phyloP scores from a whole-genome alignment of 2,888 invertebrate genomes.

The Caradrina clavipalpis region DNA sequence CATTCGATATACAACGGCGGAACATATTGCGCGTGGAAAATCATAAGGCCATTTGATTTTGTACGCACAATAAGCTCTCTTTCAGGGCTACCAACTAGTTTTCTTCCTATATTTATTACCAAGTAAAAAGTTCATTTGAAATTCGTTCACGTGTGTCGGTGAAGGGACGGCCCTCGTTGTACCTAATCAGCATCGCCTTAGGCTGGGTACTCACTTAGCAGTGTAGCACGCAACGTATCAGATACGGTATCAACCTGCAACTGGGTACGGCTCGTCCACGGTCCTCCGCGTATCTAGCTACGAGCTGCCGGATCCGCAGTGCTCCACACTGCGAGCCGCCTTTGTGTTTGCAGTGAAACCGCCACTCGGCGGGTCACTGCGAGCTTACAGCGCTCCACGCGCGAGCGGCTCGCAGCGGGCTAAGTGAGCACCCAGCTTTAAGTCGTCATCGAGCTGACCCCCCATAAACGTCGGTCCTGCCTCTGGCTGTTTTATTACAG shows the following conservation, averaged over 20 bases:
- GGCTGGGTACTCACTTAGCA: too few species aligned
- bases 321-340: too few species aligned
- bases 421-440: too few species aligned
- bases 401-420: too few species aligned
- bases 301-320: too few species aligned
- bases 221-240: too few species aligned
- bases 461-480: slow-evolving; percentile 25
- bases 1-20: slow-evolving; percentile 39
- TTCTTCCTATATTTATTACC: slow-evolving; percentile 4
- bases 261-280: too few species aligned
- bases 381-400: too few species aligned
- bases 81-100: slow-evolving; percentile 22
- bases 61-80: slow-evolving; percentile 28
- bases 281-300: too few species aligned
- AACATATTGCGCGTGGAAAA: slow-evolving; percentile 43
- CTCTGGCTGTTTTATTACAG: slow-evolving; percentile 30
- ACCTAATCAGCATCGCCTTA: slow-evolving; percentile 35
- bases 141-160: slow-evolving; percentile 60
- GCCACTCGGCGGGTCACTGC: too few species aligned
- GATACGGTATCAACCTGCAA: too few species aligned
- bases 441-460: slow-evolving; percentile 18
- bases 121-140: slow-evolving; percentile 53
- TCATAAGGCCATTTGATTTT: slow-evolving; percentile 45
- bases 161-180: slow-evolving; percentile 32
- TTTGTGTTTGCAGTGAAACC: too few species aligned